phyloP scores from a whole-genome alignment of 2,888 invertebrate genomes.

The Noctua comes region DNA sequence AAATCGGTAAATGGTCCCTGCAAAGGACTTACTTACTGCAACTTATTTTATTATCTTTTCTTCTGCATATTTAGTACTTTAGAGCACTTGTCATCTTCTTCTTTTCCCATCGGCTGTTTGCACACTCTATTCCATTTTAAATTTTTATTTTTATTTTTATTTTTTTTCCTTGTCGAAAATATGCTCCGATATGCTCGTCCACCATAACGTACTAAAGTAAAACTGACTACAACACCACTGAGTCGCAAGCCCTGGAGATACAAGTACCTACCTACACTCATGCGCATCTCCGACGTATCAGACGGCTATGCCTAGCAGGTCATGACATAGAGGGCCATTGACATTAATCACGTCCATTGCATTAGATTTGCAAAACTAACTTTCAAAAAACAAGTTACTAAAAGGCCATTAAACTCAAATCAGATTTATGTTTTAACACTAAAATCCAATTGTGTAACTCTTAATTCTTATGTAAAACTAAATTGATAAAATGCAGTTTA shows the following conservation, averaged over 20 bases:
- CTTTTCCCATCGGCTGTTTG: no score
- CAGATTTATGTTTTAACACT: background rate
- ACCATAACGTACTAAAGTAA: background rate
- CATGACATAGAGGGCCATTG: background rate
- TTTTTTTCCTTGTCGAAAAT: no score
- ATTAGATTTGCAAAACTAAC: background rate
- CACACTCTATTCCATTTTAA: no score
- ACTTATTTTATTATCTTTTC: no score
- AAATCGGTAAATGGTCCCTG: no score
- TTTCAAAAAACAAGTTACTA: background rate
- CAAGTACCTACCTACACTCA: background rate
- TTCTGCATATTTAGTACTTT: no score
- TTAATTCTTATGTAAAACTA: background rate
- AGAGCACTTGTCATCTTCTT: no score
- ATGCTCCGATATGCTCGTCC: no score
- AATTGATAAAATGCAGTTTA: conserved; percentile 1
- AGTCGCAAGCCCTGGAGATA: background rate
- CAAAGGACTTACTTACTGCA: no score
- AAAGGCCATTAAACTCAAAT: background rate
- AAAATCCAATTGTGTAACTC: conserved; percentile 10
- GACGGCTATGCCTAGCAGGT: background rate
- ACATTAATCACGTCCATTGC: background rate
- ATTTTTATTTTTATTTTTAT: no score
- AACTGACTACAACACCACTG: background rate
- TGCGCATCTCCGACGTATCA: background rate